Percentiles rank a stretch among this genome's conserved stretches.
phyloP scores from a whole-genome alignment of 1,140 invertebrate species.

The Adoxophyes honmai region DNA sequence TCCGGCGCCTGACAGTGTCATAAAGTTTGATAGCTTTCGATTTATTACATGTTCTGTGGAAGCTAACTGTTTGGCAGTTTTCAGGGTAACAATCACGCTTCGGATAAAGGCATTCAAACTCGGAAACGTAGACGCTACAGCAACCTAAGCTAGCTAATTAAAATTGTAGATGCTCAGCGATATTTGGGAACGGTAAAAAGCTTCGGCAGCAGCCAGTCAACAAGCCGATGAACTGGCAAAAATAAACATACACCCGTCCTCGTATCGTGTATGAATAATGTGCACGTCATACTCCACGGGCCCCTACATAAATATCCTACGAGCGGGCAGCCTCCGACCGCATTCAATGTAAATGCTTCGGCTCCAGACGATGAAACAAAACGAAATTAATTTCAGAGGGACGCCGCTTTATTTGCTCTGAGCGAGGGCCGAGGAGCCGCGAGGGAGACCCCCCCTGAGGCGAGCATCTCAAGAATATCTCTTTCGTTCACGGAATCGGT shows the following conservation, averaged over 20 bases:
- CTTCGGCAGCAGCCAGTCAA: conserved; percentile 23
- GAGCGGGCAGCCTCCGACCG: conserved; percentile 60
- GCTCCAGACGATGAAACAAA: conserved; percentile 73
- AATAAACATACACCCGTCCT: conserved; percentile 62
- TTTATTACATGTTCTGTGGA: conserved; percentile 26
- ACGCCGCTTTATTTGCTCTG: conserved; percentile 65
- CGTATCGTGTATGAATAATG: conserved; percentile 71
- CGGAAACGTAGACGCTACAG: too few relatives aligned
- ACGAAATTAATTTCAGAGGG: conserved; percentile 73
- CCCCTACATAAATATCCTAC: conserved; percentile 70
- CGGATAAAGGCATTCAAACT: neutral
- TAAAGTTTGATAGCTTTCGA: conserved; percentile 60
- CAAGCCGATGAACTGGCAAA: conserved; percentile 63
- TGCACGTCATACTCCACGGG: conserved; percentile 62
- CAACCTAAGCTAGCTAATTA: neutral
- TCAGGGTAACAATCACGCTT: conserved; percentile 25
- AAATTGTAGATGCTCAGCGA: neutral
- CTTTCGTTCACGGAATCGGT: conserved; percentile 39
- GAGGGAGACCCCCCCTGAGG: conserved; percentile 65
- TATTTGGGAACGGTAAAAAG: neutral
- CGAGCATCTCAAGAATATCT: conserved; percentile 49
- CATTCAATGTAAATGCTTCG: conserved; percentile 74
- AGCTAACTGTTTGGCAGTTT: conserved; percentile 19
- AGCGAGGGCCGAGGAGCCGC: conserved; percentile 27
- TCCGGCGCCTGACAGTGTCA: conserved; percentile 48